Evolutionary conservation across 2,797 vertebrate species (phyloP).

Genomic region (Thamnophis elegans): DNA sequence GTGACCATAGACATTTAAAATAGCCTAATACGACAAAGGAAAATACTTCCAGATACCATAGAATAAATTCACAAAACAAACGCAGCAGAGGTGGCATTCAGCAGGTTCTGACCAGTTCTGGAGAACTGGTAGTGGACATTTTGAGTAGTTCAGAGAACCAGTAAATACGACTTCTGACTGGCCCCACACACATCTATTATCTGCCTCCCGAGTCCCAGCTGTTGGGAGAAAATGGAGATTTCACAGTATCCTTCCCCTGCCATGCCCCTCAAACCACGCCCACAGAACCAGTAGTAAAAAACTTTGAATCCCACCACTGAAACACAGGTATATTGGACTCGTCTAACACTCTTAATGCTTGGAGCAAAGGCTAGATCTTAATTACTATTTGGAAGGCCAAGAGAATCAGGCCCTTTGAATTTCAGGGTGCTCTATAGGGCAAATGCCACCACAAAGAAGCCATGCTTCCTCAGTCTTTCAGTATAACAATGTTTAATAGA

Average conservation of each 20-base stretch:
- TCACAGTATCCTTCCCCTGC: too few species aligned
- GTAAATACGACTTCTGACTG: too few species aligned
- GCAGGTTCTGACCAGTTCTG: too few species aligned
- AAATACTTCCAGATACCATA: not conserved
- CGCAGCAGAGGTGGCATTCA: too few species aligned
- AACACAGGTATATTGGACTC: not conserved
- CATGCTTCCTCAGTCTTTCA: not conserved
- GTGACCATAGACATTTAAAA: not conserved
- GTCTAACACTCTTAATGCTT: not conserved
- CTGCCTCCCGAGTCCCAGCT: too few species aligned
- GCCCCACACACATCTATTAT: too few species aligned
- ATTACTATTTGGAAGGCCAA: not conserved
- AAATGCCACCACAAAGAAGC: not conserved
- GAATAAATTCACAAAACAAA: not conserved
- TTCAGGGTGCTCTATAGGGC: not conserved
- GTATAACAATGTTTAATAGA: not conserved
- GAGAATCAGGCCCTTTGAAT: not conserved
- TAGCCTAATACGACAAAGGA: not conserved
- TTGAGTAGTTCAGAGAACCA: too few species aligned
- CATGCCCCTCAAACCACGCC: too few species aligned
- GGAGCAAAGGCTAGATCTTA: not conserved
- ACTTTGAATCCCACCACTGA: not conserved
- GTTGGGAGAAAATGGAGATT: too few species aligned
- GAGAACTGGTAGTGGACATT: too few species aligned
- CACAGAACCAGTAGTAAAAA: too few species aligned